Conservation (phyloP, 1,140 invertebrate species). For the Hyles euphorbiae region DNA sequence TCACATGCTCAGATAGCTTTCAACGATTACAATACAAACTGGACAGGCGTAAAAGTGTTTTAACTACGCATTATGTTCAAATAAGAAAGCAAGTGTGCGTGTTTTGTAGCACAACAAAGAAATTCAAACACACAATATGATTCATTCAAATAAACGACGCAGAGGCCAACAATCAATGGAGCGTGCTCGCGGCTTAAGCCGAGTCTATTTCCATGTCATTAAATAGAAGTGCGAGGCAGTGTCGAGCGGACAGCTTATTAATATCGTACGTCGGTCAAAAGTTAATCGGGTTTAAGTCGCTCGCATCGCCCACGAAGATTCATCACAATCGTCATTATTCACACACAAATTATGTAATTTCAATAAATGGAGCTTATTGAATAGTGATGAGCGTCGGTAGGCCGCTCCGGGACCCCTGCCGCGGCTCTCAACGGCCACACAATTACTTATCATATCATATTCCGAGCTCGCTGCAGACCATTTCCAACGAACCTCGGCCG, state of each 20-base stretch:
- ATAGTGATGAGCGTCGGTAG: conserved; percentile 74
- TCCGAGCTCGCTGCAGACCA: conserved; percentile 8
- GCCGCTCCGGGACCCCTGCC: conserved; percentile 52
- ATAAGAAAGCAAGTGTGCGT: background rate
- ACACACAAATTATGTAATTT: conserved; percentile 75
- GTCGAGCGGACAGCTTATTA: conserved; percentile 65
- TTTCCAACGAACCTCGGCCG: background rate
- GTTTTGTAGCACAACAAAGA: conserved; percentile 9
- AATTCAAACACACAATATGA: conserved; percentile 20
- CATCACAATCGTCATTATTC: conserved; percentile 75
- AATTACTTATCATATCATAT: conserved; percentile 27
- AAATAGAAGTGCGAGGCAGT: conserved; percentile 29
- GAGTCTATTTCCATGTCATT: conserved; percentile 65
- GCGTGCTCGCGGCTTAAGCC: conserved; percentile 24
- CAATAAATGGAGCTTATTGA: conserved; percentile 75
- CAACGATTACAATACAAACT: background rate
- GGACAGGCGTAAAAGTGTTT: no score
- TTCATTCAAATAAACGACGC: conserved; percentile 30
- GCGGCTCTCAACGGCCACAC: conserved; percentile 34
- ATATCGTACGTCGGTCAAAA: conserved; percentile 68
- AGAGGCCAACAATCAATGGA: conserved; percentile 36
- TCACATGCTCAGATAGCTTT: background rate
- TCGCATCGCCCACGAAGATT: conserved; percentile 73
- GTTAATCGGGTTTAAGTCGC: conserved; percentile 72
- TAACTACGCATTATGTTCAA: no score